Evolutionary conservation across 1,140 invertebrate species (phyloP), one percentile per base, ranked within the genome.

Genomic region (Cyphomyrmex costatus): DNA sequence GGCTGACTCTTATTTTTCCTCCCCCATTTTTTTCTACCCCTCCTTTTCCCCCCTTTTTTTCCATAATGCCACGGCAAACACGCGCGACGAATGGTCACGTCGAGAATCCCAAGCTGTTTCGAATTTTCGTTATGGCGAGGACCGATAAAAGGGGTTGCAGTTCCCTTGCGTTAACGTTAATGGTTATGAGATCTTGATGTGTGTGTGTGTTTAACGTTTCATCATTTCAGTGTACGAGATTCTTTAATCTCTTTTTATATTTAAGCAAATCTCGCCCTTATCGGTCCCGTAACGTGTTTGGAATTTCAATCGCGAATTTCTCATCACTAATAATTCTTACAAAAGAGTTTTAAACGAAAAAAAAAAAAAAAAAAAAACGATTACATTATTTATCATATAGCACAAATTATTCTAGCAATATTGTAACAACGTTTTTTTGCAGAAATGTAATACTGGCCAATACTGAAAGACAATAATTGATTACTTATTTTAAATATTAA

Each of bases 1-100:
- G 77, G 87, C 91, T 91, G 89, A 90, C 92, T 88, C 91, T 90
- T 88, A 92, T 90, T 88, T 92, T 91, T 92, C 83, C 85, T 86
- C 66, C 79, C 53, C 80, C 30, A 58, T 84, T 66, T 83, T 65
- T 65, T 53, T 21, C n/a, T 36, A 27, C 21, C 61, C 73, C 30
- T 58, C 51, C 19, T n/a, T 33, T 24, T 10, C 78, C 60, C 85
- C 73, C 36, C 46, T 78, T 87, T 63, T 65, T 85, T 83, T 90
- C 85, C 90, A 90, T 90, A 88, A 90, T 90, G 33, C 66, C 61
- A 51, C 8, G 19, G 89, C 86, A 56, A 90, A 88, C 89, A 86
- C 82, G 82, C 71, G 86, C 68, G 88, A 89, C 73, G 76, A 73
- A 86, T 53, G 79, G 74, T 79, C 65, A 74, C 21, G 74, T 49